phyloP scores from a whole-genome alignment of 2,113 vertebrate species.

The Condylura cristata region DNA sequence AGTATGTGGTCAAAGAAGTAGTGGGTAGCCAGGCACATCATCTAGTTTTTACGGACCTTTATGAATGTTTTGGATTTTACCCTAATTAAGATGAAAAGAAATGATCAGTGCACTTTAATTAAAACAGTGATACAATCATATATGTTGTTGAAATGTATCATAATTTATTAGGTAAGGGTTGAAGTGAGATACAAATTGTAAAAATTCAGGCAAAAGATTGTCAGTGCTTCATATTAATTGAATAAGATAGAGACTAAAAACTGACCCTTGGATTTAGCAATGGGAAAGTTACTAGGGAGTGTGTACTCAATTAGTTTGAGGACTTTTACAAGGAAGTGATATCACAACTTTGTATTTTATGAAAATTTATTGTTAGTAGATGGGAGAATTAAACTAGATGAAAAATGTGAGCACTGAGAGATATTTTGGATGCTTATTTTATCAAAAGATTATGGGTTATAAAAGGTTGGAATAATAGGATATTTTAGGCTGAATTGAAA shows the following conservation, averaged over 20 bases:
- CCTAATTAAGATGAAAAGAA: not conserved
- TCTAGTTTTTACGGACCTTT: not conserved
- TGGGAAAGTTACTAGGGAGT: not conserved
- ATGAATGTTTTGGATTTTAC: not conserved
- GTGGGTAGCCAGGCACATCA: too few relatives aligned
- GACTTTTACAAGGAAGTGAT: slow-evolving; percentile 30
- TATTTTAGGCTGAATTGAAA: not conserved
- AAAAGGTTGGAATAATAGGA: not conserved
- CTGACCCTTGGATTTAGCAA: not conserved
- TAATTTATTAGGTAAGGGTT: not conserved
- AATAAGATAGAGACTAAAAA: not conserved
- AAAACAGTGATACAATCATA: not conserved
- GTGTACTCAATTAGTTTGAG: not conserved
- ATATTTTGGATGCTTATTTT: not conserved
- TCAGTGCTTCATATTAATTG: not conserved
- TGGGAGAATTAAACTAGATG: not conserved
- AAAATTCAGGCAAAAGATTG: not conserved
- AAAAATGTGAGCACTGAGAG: not conserved
- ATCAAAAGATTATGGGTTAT: not conserved
- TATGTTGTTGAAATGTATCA: not conserved
- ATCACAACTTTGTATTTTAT: not conserved
- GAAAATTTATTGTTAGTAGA: not conserved
- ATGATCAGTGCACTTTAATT: not conserved
- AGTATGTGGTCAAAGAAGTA: not conserved
- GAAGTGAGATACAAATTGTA: not conserved